Conservation (phyloP, 2,888 invertebrate genomes). For the Clostera curtula region DNA sequence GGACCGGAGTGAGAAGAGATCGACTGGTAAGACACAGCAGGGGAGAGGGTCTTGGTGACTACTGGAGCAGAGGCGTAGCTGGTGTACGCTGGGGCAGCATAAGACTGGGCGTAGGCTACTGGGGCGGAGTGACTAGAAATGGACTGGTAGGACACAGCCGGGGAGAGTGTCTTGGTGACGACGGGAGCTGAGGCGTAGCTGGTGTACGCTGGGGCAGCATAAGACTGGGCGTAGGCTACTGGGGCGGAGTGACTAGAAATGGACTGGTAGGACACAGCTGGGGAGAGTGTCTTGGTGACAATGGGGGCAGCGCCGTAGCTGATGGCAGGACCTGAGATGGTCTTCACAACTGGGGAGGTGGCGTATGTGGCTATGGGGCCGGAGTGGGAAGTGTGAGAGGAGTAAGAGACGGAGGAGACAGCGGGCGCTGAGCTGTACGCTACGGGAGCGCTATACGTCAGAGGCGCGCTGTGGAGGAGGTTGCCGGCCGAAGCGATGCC, state of each 20-base stretch:
- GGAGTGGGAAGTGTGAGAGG: conserved; percentile 22
- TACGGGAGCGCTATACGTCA: conserved; percentile 53
- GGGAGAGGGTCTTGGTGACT: conserved; percentile 37
- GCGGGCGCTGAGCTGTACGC: conserved; percentile 50
- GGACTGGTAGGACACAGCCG: conserved; percentile 36
- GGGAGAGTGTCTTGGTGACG: conserved; percentile 37
- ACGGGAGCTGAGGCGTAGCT: conserved; percentile 32
- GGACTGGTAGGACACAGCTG: conserved; percentile 9
- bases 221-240: conserved; percentile 21
- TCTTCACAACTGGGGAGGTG: conserved; percentile 32
- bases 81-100: conserved; percentile 38
- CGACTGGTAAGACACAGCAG: conserved; percentile 36
- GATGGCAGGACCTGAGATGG: conserved; percentile 10
- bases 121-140: conserved; percentile 49
- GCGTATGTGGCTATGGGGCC: conserved; percentile 24
- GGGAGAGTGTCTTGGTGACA: conserved; percentile 31
- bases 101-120: conserved; percentile 25
- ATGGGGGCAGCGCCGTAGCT: conserved; percentile 56
- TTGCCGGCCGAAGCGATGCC: conserved; percentile 77
- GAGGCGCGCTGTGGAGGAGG: conserved; percentile 50
- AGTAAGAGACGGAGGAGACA: conserved; percentile 29
- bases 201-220: conserved; percentile 38
- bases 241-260: conserved; percentile 14
- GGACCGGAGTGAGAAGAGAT: conserved; percentile 49
- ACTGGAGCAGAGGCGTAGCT: conserved; percentile 32